phyloP scores from a whole-genome alignment of 2,888 invertebrate genomes.

The Bellardia bayeri region DNA sequence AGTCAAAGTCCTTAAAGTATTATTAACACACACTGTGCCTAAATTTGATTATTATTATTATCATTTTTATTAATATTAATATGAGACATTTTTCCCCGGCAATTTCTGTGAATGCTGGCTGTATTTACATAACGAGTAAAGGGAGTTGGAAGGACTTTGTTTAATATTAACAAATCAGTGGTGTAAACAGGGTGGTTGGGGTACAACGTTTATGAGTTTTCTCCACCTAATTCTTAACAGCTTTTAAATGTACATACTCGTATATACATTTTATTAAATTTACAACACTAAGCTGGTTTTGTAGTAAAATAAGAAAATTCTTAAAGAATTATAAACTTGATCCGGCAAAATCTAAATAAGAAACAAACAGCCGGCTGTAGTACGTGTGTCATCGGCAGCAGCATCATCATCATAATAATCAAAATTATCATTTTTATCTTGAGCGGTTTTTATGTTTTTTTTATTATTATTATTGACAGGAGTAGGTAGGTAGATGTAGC shows the following conservation, averaged over 20 bases:
- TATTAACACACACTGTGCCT: constrained; percentile 17
- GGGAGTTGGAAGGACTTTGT: background rate
- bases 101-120: background rate
- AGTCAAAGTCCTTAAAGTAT: background rate
- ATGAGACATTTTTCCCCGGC: constrained; percentile 13
- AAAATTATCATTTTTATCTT: constrained; percentile 57
- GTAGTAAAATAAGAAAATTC: background rate
- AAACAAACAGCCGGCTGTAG: background rate
- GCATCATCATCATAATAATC: constrained; percentile 57
- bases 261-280: constrained; percentile 59
- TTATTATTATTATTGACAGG: too few relatives aligned
- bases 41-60: constrained; percentile 31
- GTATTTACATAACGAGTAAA: background rate
- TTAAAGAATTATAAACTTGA: constrained; percentile 40
- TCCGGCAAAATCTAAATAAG: background rate
- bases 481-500: too few relatives aligned
- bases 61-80: constrained; percentile 29
- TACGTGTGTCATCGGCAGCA: constrained; percentile 18
- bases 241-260: background rate
- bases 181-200: background rate
- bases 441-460: background rate
- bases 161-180: background rate
- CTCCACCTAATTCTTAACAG: background rate
- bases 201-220: background rate
- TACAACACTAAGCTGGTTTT: constrained; percentile 7